A percentile compares a stretch with the other conserved stretches of the same genome.
Conservation (phyloP, 2,888 invertebrate species). For the Drosophila villosipedis region DNA sequence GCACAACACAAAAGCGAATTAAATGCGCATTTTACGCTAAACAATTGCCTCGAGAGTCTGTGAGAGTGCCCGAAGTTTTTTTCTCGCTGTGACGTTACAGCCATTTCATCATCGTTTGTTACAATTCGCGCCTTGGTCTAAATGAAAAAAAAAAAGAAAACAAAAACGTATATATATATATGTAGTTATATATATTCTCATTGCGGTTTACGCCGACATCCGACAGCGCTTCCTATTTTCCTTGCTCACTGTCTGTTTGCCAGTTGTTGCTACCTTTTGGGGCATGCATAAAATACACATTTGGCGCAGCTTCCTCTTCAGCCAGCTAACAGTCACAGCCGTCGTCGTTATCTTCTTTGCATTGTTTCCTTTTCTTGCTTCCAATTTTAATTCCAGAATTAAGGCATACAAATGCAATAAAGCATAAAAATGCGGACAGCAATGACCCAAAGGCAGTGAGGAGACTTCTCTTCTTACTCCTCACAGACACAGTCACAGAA, state of each 20-base stretch:
- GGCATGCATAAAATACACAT: conserved; percentile 77
- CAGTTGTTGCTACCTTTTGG: conserved; percentile 71
- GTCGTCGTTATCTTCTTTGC: conserved; percentile 29
- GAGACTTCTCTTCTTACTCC: not conserved
- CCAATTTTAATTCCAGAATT: conserved; percentile 60
- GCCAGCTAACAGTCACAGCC: conserved; percentile 46
- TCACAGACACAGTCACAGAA: not conserved
- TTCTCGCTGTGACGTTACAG: conserved; percentile 1
- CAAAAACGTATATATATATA: not conserved
- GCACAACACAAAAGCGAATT: conserved; percentile 60
- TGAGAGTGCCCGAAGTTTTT: conserved; percentile 33
- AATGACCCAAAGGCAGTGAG: not conserved
- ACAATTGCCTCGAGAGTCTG: conserved; percentile 61
- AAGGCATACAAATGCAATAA: conserved; percentile 78
- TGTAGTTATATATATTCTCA: conserved; percentile 43
- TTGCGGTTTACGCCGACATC: conserved; percentile 45
- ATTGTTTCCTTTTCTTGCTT: conserved; percentile 60
- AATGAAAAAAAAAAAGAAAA: conserved; percentile 27
- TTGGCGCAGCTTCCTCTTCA: conserved; percentile 52
- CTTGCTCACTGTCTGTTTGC: conserved; percentile 24
- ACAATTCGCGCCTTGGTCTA: conserved; percentile 63
- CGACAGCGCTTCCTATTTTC: conserved; percentile 25
- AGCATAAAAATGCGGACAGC: conserved; percentile 52
- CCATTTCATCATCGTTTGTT: conserved; percentile 68
- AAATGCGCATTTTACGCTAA: conserved; percentile 77